Percentiles rank a stretch among this genome's conserved stretches.
These are phyloP conservation scores for Corvus moneduloides DNA, from an alignment of 2,113 vertebrate genomes.

Conservation along the genomic window DNA sequence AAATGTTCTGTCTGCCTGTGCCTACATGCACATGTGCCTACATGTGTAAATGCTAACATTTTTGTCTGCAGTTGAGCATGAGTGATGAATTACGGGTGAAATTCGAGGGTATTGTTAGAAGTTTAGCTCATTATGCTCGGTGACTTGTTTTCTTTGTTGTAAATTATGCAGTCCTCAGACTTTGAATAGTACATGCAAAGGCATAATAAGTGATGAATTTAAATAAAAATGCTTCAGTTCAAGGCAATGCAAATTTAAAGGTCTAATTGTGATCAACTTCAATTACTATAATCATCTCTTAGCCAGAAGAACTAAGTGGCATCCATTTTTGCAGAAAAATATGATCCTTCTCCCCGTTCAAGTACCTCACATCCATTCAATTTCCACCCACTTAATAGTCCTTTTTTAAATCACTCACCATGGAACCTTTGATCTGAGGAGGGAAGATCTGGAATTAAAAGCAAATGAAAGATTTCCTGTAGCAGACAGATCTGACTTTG, in stretches of 20 bases:
- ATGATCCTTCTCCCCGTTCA: background rate
- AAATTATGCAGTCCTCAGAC: background rate
- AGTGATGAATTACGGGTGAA: background rate
- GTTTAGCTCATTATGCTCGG: background rate
- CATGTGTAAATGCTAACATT: background rate
- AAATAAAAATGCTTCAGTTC: slow-evolving; percentile 6
- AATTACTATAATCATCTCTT: background rate
- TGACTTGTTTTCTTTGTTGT: background rate
- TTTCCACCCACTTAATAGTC: background rate
- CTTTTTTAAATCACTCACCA: background rate
- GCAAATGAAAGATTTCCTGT: background rate
- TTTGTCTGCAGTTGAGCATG: background rate
- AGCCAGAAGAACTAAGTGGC: background rate
- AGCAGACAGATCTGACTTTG: background rate
- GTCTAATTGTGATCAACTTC: background rate
- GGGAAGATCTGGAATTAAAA: background rate
- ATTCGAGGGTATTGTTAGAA: background rate
- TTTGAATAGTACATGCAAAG: background rate
- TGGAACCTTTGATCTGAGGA: background rate
- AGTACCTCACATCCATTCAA: background rate
- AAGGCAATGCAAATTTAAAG: background rate
- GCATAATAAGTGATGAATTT: background rate
- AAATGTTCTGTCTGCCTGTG: background rate
- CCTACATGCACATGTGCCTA: background rate
- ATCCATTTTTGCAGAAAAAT: background rate